A percentile compares a stretch with the other conserved stretches of the same genome.
phyloP scores from a whole-genome alignment of 2,797 vertebrate genomes.

The Eulemur albifrons region DNA sequence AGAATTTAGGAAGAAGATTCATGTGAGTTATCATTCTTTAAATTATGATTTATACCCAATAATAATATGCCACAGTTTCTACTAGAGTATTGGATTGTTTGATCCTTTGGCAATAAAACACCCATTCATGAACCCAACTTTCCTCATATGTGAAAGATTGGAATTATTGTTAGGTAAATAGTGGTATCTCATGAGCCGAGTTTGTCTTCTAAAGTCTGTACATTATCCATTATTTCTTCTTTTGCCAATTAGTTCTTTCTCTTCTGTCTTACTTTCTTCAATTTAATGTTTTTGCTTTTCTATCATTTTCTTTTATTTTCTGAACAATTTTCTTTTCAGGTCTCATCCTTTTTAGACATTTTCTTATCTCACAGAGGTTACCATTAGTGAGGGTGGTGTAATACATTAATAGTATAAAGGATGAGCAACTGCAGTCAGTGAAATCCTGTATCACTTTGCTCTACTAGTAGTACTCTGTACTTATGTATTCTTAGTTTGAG shows the following conservation, averaged over 20 bases:
- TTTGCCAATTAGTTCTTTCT: neutral
- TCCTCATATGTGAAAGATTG: neutral
- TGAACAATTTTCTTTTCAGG: neutral
- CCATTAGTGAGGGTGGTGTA: neutral
- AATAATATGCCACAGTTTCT: neutral
- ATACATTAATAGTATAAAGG: too few relatives aligned
- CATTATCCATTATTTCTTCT: neutral
- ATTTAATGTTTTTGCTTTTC: neutral
- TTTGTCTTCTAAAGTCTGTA: neutral
- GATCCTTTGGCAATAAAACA: neutral
- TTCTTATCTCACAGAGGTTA: neutral
- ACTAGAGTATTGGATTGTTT: neutral
- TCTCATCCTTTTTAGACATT: neutral
- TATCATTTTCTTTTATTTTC: neutral
- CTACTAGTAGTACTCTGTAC: neutral
- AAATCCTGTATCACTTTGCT: neutral
- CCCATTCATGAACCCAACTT: neutral
- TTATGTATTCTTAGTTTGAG: rapidly evolving
- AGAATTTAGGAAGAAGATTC: conserved; percentile 89
- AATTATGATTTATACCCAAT: neutral
- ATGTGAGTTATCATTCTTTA: conserved; percentile 83
- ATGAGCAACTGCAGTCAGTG: neutral
- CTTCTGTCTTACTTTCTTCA: neutral
- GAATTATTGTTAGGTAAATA: neutral
- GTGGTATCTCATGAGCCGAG: neutral